Evolutionary conservation across 2,113 vertebrate species (phyloP).

Genomic region (Callopanchax toddi): DNA sequence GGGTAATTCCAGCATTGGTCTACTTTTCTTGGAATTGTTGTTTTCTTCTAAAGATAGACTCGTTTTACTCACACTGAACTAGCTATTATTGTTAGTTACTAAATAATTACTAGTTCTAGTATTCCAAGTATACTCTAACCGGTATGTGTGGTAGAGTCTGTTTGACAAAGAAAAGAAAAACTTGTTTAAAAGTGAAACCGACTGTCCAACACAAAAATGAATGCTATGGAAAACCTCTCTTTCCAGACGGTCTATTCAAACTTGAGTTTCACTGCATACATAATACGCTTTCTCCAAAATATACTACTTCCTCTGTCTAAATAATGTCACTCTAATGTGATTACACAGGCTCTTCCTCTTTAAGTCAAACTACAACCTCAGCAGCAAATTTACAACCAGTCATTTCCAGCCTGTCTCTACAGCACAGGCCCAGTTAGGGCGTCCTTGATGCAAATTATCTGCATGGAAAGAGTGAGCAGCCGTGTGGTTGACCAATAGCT

Average conservation of each 20-base stretch:
- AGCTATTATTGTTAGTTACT: constrained; percentile 7
- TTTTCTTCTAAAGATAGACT: background rate
- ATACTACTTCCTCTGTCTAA: background rate
- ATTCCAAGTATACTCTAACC: too few species aligned
- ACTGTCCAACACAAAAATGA: too few species aligned
- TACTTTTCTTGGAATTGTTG: constrained; percentile 1
- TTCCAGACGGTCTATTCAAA: too few species aligned
- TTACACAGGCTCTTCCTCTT: background rate
- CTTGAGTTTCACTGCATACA: background rate
- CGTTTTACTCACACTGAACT: background rate
- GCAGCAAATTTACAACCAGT: constrained; percentile 27
- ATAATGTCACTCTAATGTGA: background rate
- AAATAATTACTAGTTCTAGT: constrained; percentile 2
- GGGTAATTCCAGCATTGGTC: background rate
- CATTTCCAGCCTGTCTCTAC: constrained; percentile 36
- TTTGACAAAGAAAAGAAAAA: too few species aligned
- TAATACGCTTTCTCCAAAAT: background rate
- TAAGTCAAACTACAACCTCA: background rate
- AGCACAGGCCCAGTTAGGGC: constrained; percentile 10
- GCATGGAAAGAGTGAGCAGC: constrained; percentile 49
- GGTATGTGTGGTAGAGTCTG: too few species aligned
- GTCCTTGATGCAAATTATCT: constrained; percentile 12
- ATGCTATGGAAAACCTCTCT: too few species aligned
- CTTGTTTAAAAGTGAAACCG: too few species aligned
- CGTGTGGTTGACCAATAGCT: too few species aligned